These are phyloP conservation scores for Molanna angustata DNA, from an alignment of 2,888 invertebrate genomes.

Conservation along the genomic window DNA sequence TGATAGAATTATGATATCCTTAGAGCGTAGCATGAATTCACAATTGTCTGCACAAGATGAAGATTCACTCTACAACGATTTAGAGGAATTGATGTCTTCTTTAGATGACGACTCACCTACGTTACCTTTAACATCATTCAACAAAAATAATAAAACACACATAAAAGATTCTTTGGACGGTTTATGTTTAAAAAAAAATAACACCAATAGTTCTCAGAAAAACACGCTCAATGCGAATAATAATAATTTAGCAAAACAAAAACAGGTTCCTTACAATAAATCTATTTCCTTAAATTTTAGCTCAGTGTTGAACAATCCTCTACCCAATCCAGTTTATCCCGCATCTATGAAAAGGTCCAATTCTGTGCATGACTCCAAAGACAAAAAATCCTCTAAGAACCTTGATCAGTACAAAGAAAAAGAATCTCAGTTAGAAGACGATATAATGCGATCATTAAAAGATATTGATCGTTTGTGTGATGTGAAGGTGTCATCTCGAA, in stretches of 20 bases:
- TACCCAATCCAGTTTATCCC: slow-evolving; percentile 50
- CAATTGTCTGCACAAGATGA: slow-evolving; percentile 51
- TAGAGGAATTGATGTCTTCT: slow-evolving; percentile 67
- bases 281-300: slow-evolving; percentile 58
- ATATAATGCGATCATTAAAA: slow-evolving; percentile 52
- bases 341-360: slow-evolving; percentile 57
- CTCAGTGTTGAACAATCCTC: slow-evolving; percentile 47
- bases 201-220: slow-evolving; percentile 44
- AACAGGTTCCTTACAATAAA: slow-evolving; percentile 49
- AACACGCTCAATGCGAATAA: slow-evolving; percentile 38
- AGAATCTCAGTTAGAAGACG: slow-evolving; percentile 45
- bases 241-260: slow-evolving; percentile 22
- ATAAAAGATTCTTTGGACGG: slow-evolving; percentile 27
- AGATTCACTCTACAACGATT: slow-evolving; percentile 59
- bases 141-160: slow-evolving; percentile 13
- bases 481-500: slow-evolving; percentile 31
- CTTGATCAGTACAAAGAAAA: slow-evolving; percentile 45
- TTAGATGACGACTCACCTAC: slow-evolving; percentile 58
- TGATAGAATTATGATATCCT: slow-evolving; percentile 53
- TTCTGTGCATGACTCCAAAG: slow-evolving; percentile 52
- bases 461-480: slow-evolving; percentile 54
- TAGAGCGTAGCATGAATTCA: slow-evolving; percentile 50
- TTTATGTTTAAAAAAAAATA: slow-evolving; percentile 23
- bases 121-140: slow-evolving; percentile 33
- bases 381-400: slow-evolving; percentile 41